Evolutionary conservation across 2,113 vertebrate species (phyloP).

Genomic region (Forbesichthys agassizii): DNA sequence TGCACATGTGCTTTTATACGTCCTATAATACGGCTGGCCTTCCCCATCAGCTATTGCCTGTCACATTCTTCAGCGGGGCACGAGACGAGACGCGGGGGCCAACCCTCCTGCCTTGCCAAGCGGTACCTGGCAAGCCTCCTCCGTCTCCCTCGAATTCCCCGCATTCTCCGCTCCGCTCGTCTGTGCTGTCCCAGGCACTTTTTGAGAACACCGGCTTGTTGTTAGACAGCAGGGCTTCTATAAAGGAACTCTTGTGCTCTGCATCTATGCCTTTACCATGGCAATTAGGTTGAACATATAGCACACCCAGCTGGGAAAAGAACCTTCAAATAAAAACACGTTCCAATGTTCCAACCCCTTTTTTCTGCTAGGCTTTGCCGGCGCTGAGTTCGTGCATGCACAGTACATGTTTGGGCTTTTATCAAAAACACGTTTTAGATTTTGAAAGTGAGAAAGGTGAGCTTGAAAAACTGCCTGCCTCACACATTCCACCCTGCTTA

Average conservation of each 20-base stretch:
- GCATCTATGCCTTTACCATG: constrained; percentile 28
- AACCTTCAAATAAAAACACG: constrained; percentile 26
- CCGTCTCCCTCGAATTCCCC: background rate
- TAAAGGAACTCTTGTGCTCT: constrained; percentile 65
- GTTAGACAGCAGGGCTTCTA: constrained; percentile 54
- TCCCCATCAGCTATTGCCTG: constrained; percentile 24
- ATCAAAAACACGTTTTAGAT: no score
- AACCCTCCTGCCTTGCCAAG: constrained; percentile 21
- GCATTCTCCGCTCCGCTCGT: background rate
- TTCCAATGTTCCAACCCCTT: constrained; percentile 6
- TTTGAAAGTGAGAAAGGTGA: background rate
- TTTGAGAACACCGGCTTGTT: constrained; percentile 52
- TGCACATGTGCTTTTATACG: constrained; percentile 6
- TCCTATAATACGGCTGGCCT: constrained; percentile 22
- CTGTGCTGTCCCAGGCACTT: constrained; percentile 35
- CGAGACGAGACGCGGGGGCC: constrained; percentile 40
- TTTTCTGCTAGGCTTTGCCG: constrained; percentile 24
- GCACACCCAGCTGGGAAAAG: constrained; percentile 50
- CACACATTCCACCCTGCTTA: no score
- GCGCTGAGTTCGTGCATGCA: constrained; percentile 23
- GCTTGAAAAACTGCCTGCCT: background rate
- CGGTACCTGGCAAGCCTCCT: background rate
- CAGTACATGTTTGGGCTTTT: background rate
- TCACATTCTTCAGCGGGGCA: constrained; percentile 35
- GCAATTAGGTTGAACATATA: constrained; percentile 50